Evolutionary conservation across 2,888 invertebrate species (phyloP).

Genomic region (Cylloceria caligata): DNA sequence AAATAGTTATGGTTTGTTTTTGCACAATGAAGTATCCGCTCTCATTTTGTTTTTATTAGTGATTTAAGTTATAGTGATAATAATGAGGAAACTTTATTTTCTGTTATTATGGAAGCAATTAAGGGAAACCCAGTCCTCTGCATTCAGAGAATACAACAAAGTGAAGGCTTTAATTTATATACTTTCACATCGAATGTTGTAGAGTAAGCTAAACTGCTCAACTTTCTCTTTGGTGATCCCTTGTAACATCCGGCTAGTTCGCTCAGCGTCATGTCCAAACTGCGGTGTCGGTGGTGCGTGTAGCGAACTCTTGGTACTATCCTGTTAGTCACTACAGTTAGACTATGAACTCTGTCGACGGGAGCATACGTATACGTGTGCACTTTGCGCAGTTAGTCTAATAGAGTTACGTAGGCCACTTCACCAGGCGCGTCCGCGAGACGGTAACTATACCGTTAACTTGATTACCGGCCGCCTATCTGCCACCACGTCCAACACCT

Average conservation of each 20-base stretch:
- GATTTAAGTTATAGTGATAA: background rate
- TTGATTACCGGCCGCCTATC: slow-evolving; percentile 77
- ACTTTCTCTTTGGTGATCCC: slow-evolving; percentile 56
- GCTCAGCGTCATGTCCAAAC: slow-evolving; percentile 50
- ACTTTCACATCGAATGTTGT: slow-evolving; percentile 2
- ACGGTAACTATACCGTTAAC: slow-evolving; percentile 79
- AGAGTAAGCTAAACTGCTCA: slow-evolving; percentile 30
- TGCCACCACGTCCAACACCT: slow-evolving; percentile 76
- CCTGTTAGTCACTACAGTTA: slow-evolving; percentile 23
- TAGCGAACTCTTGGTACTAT: slow-evolving; percentile 58
- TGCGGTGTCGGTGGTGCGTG: slow-evolving; percentile 32
- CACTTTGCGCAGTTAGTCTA: slow-evolving; percentile 77
- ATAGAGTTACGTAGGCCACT: slow-evolving; percentile 75
- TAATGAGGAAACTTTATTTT: background rate
- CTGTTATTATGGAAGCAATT: slow-evolving; percentile 2
- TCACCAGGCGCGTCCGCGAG: slow-evolving; percentile 66
- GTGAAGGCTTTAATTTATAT: background rate
- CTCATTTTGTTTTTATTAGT: background rate
- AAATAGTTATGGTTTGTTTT: background rate
- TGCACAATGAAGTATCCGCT: background rate
- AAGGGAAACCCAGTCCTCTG: background rate
- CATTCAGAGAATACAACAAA: background rate
- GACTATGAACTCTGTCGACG: slow-evolving; percentile 49
- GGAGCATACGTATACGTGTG: slow-evolving; percentile 63
- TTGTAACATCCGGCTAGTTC: slow-evolving; percentile 47